These are phyloP conservation scores for Polymixis flavicincta DNA, from an alignment of 2,888 invertebrate species.

Conservation along the genomic window DNA sequence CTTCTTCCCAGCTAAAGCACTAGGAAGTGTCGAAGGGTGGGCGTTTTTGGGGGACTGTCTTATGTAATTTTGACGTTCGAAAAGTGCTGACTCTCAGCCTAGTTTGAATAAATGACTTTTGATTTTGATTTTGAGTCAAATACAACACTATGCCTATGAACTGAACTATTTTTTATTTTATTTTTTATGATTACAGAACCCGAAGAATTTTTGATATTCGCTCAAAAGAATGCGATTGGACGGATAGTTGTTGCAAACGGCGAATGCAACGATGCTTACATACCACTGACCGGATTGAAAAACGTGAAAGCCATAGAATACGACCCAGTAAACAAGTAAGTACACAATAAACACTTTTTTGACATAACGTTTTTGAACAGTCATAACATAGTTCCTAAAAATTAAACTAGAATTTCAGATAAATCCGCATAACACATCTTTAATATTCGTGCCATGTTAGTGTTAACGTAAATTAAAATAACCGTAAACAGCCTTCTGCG, in stretches of 20 bases:
- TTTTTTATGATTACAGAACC: slow-evolving; percentile 92
- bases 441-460: not conserved
- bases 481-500: not conserved
- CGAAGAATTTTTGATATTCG: slow-evolving; percentile 95
- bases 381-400: too few species aligned
- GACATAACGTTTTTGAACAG: not conserved
- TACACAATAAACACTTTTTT: not conserved
- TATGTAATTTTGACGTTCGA: too few species aligned
- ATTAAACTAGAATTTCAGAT: too few species aligned
- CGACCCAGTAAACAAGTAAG: slow-evolving; percentile 92
- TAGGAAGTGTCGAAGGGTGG: too few species aligned
- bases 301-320: slow-evolving; percentile 96
- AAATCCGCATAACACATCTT: not conserved
- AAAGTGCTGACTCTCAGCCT: too few species aligned
- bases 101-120: too few species aligned
- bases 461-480: not conserved
- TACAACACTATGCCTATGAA: too few species aligned
- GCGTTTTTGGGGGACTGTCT: too few species aligned
- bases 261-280: slow-evolving; percentile 95
- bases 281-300: slow-evolving; percentile 95
- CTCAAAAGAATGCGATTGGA: slow-evolving; percentile 95
- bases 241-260: slow-evolving; percentile 94
- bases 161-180: not conserved
- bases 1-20: too few species aligned
- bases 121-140: too few species aligned